Base-by-base conservation (phyloP, 30 jellyfish, hydroid and myxozoan species). In the Hydractinia echinata region DNA sequence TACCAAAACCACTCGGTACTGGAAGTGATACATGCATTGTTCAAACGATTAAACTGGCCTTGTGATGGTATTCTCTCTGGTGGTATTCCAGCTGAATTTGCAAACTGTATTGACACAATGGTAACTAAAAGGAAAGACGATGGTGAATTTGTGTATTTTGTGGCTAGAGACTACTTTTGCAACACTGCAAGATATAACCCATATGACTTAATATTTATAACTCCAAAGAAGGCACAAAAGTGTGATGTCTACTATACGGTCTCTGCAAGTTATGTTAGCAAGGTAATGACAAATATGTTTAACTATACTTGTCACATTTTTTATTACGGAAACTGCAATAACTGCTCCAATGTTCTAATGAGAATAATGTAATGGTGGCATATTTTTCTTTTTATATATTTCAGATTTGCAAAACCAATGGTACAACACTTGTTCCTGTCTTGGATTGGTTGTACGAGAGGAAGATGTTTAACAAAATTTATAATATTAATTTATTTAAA, bases 121-220 rank as follows among this genome's bases (percentile, higher is more conserved):
- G 76, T 66, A 39, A 66, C 66, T 16, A 10, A 20, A 30, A 55
- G 48, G 10, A 81, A 76, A 5, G 97, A 90, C 72, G 97, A 90
- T 77, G 97, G 97, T 30, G 77, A 85, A 48, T 90, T 90, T 70
- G 89, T 73, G 58, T 90, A 90, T 72, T 85, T 93, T 62, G 50
- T 90, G 50, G 82, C 89, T 8, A 67, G 85, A 60, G 83, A 80
- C 64, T 30, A 81, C 52, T 66, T 18, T 52, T 8, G 19, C 6
- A 85, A 73, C 14, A 86, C 68, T 30, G 84, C 89, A 44, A 64
- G 89, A 53, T 85, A 90, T 77, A 85, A 90, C 66, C 97, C 97
- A 10, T 90, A 90, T 77, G 94, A 90, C 66, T 80, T 90, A 52
- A 67, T 72, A 7, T 68, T 51, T 30, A 77, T 86, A 3, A 64